Percentiles rank a stretch among this genome's conserved stretches.
Evolutionary conservation across 2,113 vertebrate genomes (phyloP).

Genomic region (Cyprinodon variegatus): DNA sequence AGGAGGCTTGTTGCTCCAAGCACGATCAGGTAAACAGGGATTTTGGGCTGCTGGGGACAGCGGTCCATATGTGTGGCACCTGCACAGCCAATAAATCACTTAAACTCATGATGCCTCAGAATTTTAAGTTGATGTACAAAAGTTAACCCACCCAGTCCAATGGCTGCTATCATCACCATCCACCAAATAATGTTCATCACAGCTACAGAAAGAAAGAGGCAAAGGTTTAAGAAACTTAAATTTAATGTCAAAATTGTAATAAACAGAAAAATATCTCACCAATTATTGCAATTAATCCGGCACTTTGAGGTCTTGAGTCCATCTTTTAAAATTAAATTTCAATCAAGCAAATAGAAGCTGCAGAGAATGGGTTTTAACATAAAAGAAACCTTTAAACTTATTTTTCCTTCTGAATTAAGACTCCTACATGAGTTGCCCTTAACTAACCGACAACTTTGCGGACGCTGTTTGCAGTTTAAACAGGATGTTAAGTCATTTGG

Average conservation of each 20-base stretch:
- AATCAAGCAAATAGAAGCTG: not conserved
- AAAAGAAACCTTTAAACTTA: constrained; percentile 3
- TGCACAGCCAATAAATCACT: constrained; percentile 1
- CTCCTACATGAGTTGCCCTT: rapidly evolving
- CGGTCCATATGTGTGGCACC: constrained; percentile 34
- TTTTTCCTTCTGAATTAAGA: constrained; percentile 7
- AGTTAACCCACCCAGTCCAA: constrained; percentile 58
- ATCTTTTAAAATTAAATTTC: constrained; percentile 9
- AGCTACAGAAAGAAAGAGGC: constrained; percentile 31
- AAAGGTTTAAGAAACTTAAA: not conserved
- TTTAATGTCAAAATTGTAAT: not conserved
- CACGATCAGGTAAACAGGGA: constrained; percentile 70
- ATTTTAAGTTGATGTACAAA: not conserved
- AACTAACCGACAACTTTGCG: not conserved
- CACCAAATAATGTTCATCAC: constrained; percentile 63
- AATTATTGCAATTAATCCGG: constrained; percentile 15
- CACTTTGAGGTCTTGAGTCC: not conserved
- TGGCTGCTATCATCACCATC: constrained; percentile 66
- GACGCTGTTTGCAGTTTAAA: not conserved
- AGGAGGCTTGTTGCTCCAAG: constrained; percentile 48
- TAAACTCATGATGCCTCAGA: not conserved
- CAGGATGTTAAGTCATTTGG: constrained; percentile 63
- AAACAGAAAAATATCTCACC: constrained; percentile 31
- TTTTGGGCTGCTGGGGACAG: constrained; percentile 53
- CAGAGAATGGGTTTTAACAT: constrained; percentile 7